Evolutionary conservation across 2,113 vertebrate genomes (phyloP).

Genomic region (Semnopithecus entellus): DNA sequence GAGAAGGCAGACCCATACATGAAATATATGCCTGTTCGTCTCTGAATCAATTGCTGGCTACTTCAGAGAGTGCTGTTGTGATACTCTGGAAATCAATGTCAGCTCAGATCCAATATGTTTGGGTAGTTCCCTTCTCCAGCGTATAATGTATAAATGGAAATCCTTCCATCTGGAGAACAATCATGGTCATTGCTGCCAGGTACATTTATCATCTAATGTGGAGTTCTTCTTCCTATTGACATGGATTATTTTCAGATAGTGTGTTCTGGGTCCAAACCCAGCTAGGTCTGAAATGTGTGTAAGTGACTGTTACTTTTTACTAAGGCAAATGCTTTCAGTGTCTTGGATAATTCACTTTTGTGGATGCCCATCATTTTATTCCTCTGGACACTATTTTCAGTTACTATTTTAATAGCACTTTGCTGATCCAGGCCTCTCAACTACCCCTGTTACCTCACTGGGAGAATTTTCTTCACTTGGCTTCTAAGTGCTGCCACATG

Average conservation of each 20-base stretch:
- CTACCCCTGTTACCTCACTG: not conserved
- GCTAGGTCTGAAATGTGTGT: not conserved
- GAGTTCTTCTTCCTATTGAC: not conserved
- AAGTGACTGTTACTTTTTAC: too few relatives aligned
- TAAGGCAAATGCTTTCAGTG: not conserved
- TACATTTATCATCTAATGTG: not conserved
- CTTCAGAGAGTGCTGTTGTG: not conserved
- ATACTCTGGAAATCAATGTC: not conserved
- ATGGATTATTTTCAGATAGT: not conserved
- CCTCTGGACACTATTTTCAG: not conserved
- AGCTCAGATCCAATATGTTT: not conserved
- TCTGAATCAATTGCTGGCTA: not conserved
- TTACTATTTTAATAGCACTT: not conserved
- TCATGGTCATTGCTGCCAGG: not conserved
- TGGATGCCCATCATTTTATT: not conserved
- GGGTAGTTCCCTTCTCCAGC: not conserved
- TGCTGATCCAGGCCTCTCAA: not conserved
- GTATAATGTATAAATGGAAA: not conserved
- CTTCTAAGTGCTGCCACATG: not conserved
- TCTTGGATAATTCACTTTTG: not conserved
- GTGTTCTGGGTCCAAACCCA: not conserved
- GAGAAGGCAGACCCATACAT: not conserved
- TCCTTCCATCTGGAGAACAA: not conserved
- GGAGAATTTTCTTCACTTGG: not conserved
- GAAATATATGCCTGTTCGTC: not conserved